Evolutionary conservation across 2,888 invertebrate genomes (phyloP), one percentile per base, ranked within the genome.

Genomic region (Drosophila longiperda): DNA sequence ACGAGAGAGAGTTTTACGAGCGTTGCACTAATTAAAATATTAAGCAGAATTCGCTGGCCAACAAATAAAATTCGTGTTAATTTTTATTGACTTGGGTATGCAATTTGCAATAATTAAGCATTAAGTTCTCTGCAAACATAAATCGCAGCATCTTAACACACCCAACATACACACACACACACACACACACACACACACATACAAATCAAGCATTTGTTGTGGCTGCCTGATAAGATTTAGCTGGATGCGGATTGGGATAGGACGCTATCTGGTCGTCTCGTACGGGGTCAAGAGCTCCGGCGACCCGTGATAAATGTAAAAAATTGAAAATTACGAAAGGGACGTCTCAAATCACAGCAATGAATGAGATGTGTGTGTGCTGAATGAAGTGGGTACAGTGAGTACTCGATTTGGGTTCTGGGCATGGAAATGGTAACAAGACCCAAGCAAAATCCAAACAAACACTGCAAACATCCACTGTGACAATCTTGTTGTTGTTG

Each of bases 21-120:
- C 69, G 62, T 20, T 66, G 68, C 63, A 83, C 84, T 81, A 81
- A 81, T 81, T 81, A 81, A 81, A 81, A 83, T 81, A 81, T 81
- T 83, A 74, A 77, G 68, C 82, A 67, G 82, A 83, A 88, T 76
- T 79, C 57, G 69, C 68, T 61, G 61, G 61, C 32, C 20, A 68
- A 64, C 78, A 70, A 70, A 79, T 67, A 63, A 82, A 83, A 87
- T 82, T 85, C 85, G 86, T 82, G 90, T 86, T 85, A 74, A 85
- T 69, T 86, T 73, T 89, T 80, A 88, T 86, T 72, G 67, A 11
- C n/a, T 62, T 57, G 83, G 66, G 73, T 73, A 84, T 83, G 90
- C 90, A 84, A 90, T 90, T 89, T 90, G 90, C 90, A 86, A 90
- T 90, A 85, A 90, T 90, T 85, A 90, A 90, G 85, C 83, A 85